Base-by-base conservation (phyloP, 2,797 vertebrate genomes). In the Chelonia mydas region DNA sequence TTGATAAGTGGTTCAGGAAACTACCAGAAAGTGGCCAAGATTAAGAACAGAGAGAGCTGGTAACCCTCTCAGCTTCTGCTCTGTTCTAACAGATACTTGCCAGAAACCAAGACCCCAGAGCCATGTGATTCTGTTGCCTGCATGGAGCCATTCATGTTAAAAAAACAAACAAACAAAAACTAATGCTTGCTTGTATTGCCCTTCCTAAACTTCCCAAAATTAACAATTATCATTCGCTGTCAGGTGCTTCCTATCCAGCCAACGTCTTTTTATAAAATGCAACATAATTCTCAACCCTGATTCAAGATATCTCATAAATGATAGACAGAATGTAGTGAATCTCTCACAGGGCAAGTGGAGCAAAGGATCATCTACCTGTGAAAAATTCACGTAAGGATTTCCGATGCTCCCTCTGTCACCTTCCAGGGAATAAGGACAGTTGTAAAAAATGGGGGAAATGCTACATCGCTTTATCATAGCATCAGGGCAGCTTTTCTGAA, bases 341-440 rank as follows among this genome's bases (percentile, higher is more conserved):
- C 3, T 2, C 51, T 49, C 5, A 68, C 1, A 92, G 17, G 2
- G 78, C 28, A 1, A 57, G 2, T 2, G 2, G 85, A 57, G 16
- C n/a, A 4, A 84, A 96, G 19, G 33, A 84, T 0, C 1, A 21
- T 5, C 4, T 57, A 82, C 81, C 79, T 37, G 21, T 51, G 16
- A 65, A 81, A 11, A 27, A 33, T 2, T 8, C 47, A 47, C 1
- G 1, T 16, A 76, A 91, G 37, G 13, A 0, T 27, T 87, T 61
- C 11, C 47, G 25, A 50, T 59, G 5, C 51, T 90, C 28, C 21
- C 74, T 57, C 68, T 83, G 68, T 41, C 49, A 31, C 16, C 89
- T 91, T 10, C 55, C 37, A 90, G 45, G 28, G 8, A 41, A 37
- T 37, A 72, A 72, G 37, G 5, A 0, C 53, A 87, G 11, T 87